These are phyloP conservation scores for Theretra japonica DNA, from an alignment of 2,888 invertebrate species.

Conservation along the genomic window DNA sequence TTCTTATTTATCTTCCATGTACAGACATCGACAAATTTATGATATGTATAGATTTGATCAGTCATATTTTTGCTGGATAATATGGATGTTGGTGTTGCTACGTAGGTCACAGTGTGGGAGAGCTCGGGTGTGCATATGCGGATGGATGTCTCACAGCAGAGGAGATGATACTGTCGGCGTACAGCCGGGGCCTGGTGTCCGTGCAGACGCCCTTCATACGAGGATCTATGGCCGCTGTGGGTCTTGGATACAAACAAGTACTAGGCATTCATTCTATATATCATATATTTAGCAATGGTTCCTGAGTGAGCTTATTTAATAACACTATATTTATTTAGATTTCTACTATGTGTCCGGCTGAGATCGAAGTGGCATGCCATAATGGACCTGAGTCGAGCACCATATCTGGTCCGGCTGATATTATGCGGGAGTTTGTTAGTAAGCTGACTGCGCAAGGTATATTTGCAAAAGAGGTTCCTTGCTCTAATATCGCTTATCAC, in stretches of 20 bases:
- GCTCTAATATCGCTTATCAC: constrained; percentile 93
- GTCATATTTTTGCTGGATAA: too few species aligned
- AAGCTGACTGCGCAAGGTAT: constrained; percentile 52
- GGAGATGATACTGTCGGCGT: constrained; percentile 91
- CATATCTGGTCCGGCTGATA: constrained; percentile 87
- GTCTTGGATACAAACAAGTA: constrained; percentile 82
- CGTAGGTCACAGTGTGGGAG: constrained; percentile 87
- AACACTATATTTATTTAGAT: constrained; percentile 35
- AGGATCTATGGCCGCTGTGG: constrained; percentile 94
- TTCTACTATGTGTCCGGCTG: constrained; percentile 68
- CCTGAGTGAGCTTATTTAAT: too few species aligned
- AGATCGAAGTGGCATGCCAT: constrained; percentile 89
- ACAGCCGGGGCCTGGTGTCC: constrained; percentile 89
- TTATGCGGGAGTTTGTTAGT: constrained; percentile 80
- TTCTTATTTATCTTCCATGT: too few species aligned
- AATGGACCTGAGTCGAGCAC: constrained; percentile 89
- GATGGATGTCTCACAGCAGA: constrained; percentile 93
- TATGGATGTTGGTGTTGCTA: constrained; percentile 33
- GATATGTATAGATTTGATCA: too few species aligned
- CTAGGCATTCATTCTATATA: constrained; percentile 13
- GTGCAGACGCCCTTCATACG: constrained; percentile 85
- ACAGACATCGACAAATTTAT: too few species aligned
- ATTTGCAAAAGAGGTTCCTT: constrained; percentile 60
- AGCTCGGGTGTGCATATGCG: constrained; percentile 95
- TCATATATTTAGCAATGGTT: too few species aligned